Conservation (phyloP, 2,888 invertebrate species). For the Macropis europaea region DNA sequence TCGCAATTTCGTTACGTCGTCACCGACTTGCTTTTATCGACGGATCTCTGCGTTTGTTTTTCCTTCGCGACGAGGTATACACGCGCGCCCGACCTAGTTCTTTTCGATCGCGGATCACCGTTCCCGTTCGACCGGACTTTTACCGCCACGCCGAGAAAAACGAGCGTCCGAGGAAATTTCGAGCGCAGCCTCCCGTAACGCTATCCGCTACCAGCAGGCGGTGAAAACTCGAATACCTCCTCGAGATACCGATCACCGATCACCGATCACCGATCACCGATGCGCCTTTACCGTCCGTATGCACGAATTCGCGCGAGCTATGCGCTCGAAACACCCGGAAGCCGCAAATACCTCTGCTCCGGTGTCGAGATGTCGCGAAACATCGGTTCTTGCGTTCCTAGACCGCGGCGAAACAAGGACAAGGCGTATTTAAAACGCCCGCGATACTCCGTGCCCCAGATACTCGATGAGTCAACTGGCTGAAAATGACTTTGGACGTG, state of each 20-base stretch:
- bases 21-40: not conserved
- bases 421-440: conserved; percentile 35
- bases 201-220: conserved; percentile 20
- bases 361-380: not conserved
- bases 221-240: conserved; percentile 36
- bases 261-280: too few relatives aligned
- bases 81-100: too few relatives aligned
- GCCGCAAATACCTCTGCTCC: not conserved
- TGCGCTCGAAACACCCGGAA: not conserved
- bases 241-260: conserved; percentile 28
- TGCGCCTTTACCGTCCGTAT: not conserved
- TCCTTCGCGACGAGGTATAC: not conserved
- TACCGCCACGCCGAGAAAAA: not conserved
- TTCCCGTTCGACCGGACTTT: not conserved
- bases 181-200: conserved; percentile 16
- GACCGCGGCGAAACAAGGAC: conserved; percentile 13
- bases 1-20: conserved; percentile 32
- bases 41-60: not conserved
- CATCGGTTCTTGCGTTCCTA: not conserved
- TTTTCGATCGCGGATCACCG: too few relatives aligned
- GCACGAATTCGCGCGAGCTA: not conserved
- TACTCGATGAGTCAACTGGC: conserved; percentile 24
- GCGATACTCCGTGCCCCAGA: conserved; percentile 15
- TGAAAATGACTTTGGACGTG: conserved; percentile 2
- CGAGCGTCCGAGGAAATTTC: conserved; percentile 5